A percentile compares a stretch with the other conserved stretches of the same genome.
phyloP scores from a whole-genome alignment of 53 echinoderm and acorn worm species.

The Temnopleurus reevesii region DNA sequence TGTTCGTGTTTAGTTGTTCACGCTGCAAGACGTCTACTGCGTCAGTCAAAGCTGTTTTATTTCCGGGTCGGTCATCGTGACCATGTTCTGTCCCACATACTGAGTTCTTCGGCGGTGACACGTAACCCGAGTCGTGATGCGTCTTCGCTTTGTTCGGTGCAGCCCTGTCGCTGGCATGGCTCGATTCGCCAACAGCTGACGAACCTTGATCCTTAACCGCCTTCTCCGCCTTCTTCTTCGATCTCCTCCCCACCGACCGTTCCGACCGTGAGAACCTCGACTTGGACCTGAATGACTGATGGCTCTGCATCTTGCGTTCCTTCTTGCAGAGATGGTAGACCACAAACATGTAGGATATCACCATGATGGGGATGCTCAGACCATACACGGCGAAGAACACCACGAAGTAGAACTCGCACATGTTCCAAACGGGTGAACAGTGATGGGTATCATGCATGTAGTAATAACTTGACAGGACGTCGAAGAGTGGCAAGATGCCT shows the following conservation, averaged over 20 bases:
- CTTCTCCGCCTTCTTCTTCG: not conserved
- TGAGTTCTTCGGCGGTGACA: constrained; percentile 8
- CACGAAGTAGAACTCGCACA: constrained; percentile 40
- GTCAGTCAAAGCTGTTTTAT: not conserved
- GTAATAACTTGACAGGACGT: not conserved
- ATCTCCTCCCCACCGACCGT: not conserved
- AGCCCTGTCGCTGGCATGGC: not conserved
- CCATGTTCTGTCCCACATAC: not conserved
- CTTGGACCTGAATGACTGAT: not conserved
- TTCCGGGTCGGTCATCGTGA: not conserved
- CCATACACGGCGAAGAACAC: constrained; percentile 48
- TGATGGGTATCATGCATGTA: constrained; percentile 56
- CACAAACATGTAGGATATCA: constrained; percentile 43
- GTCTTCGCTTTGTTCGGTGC: constrained; percentile 19
- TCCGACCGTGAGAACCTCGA: constrained; percentile 5
- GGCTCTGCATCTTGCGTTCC: constrained; percentile 38
- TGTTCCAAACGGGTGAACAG: constrained; percentile 44
- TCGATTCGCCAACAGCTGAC: not conserved
- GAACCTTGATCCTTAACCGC: not conserved
- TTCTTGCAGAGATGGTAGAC: constrained; percentile 50
- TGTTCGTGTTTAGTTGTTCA: constrained; percentile 17
- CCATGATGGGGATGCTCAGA: constrained; percentile 27
- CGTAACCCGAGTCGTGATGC: constrained; percentile 13
- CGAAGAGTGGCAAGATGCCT: constrained; percentile 6
- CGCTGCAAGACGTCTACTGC: not conserved